These are phyloP conservation scores for Porites divaricata DNA, from an alignment of 92 coral and sea anemone genomes.

Conservation along the genomic window DNA sequence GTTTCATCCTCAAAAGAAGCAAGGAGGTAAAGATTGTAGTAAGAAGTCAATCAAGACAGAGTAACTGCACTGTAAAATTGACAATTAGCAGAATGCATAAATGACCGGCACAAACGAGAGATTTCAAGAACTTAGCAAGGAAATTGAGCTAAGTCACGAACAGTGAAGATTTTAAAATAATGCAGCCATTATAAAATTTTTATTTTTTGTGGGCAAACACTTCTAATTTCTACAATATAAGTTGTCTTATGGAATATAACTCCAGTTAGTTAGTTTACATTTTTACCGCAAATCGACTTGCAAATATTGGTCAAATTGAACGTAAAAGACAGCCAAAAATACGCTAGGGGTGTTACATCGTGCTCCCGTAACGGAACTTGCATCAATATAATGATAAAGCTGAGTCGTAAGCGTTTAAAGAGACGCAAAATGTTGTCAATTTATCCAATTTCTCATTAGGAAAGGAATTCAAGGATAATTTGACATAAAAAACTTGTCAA, in stretches of 20 bases:
- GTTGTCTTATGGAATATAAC: background rate
- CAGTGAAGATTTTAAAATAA: conserved; percentile 3
- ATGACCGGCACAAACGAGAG: background rate
- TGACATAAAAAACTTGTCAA: background rate
- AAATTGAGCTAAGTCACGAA: conserved; percentile 15
- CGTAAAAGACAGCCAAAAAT: background rate
- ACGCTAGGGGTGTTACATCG: background rate
- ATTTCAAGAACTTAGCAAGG: background rate
- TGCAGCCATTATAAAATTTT: background rate
- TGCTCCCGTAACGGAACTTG: background rate
- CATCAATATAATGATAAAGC: background rate
- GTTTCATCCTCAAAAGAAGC: background rate
- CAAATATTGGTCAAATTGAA: conserved; percentile 24
- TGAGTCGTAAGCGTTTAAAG: background rate
- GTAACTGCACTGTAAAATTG: background rate
- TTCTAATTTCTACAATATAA: background rate
- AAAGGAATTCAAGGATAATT: background rate
- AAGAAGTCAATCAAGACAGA: background rate
- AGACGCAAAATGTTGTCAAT: background rate
- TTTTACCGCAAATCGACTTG: background rate
- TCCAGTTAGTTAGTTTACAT: conserved; percentile 6
- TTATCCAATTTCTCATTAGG: background rate
- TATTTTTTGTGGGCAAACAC: background rate
- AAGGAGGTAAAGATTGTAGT: background rate
- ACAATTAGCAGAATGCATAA: background rate